Evolutionary conservation across 1,140 invertebrate species (phyloP).

Genomic region (Oryctes rhinoceros): DNA sequence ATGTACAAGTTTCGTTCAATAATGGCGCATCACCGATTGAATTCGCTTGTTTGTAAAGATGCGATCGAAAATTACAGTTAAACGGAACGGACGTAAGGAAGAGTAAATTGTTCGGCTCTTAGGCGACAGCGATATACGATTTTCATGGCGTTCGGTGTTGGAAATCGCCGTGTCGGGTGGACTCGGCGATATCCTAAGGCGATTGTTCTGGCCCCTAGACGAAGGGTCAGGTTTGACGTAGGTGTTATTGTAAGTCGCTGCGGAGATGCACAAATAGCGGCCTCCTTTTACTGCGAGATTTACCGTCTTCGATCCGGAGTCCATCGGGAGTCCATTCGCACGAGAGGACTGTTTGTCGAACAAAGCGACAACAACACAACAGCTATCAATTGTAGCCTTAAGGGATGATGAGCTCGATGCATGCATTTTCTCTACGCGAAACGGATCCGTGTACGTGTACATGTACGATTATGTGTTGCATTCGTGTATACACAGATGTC

Average conservation of each 20-base stretch:
- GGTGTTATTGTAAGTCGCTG: constrained; percentile 17
- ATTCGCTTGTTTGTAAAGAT: neutral
- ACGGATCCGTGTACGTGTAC: neutral
- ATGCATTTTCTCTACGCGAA: neutral
- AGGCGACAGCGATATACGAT: neutral
- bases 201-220: constrained; percentile 10
- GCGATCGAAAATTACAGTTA: constrained; percentile 15
- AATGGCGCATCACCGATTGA: too few species aligned
- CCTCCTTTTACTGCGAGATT: constrained; percentile 47
- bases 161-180: neutral
- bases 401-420: constrained; percentile 41
- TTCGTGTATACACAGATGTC: neutral
- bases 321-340: constrained; percentile 45
- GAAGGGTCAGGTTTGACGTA: constrained; percentile 17
- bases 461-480: neutral
- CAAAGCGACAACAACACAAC: constrained; percentile 45
- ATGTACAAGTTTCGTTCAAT: too few species aligned
- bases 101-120: neutral
- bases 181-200: constrained; percentile 17
- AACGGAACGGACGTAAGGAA: neutral
- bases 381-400: constrained; percentile 45
- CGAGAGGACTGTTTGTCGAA: constrained; percentile 44
- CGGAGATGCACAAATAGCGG: neutral
- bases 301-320: constrained; percentile 48
- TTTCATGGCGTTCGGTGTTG: neutral